Evolutionary conservation across 2,888 invertebrate genomes (phyloP).

Genomic region (Melitaea athalia): DNA sequence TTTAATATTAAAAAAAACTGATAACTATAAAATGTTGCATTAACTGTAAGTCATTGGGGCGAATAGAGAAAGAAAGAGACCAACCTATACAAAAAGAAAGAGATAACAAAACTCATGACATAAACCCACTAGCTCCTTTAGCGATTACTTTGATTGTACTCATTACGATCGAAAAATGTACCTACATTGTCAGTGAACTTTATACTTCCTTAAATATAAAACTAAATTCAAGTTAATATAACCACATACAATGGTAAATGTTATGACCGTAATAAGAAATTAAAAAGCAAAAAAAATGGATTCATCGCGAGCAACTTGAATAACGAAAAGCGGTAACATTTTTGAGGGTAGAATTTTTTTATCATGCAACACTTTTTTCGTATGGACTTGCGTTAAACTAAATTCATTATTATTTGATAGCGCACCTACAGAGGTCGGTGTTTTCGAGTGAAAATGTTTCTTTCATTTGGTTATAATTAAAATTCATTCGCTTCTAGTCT

Average conservation of each 20-base stretch:
- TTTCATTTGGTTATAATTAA: not conserved
- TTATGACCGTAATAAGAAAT: not conserved
- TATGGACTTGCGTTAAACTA: conserved; percentile 7
- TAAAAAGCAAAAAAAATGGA: conserved; percentile 3
- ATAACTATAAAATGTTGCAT: too few species aligned
- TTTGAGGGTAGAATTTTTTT: conserved; percentile 18
- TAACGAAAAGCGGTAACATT: conserved; percentile 10
- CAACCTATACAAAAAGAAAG: too few species aligned
- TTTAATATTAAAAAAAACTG: too few species aligned
- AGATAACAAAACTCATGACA: too few species aligned
- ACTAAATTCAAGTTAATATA: not conserved
- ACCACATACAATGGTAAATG: not conserved
- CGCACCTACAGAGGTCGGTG: not conserved
- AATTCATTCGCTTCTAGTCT: not conserved
- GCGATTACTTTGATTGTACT: too few species aligned
- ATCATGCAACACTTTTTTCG: conserved; percentile 3
- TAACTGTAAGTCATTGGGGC: too few species aligned
- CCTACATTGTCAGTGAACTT: too few species aligned
- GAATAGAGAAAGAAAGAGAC: too few species aligned
- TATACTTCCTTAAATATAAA: too few species aligned
- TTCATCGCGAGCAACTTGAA: conserved; percentile 13
- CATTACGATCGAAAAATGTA: too few species aligned
- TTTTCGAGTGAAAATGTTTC: not conserved
- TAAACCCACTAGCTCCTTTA: too few species aligned
- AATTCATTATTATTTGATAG: conserved; percentile 22